Base-by-base conservation (phyloP, 2,113 vertebrate genomes). In the Raja brachyura region DNA sequence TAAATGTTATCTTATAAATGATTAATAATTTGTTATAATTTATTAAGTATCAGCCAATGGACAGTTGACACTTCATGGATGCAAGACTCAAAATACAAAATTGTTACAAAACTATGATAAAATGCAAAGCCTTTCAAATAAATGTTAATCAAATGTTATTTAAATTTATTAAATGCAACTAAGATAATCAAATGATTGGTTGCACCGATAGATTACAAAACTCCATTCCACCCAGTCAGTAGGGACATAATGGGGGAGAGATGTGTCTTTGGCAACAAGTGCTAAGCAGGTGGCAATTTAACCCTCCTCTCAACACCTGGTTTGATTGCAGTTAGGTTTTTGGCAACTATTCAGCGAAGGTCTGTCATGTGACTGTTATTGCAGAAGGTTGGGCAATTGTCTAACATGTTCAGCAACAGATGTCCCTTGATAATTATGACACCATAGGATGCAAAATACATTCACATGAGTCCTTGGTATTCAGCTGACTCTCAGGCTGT, bases 341-440 rank as follows among this genome's bases (percentile, higher is more conserved):
- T 81, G 78, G 14, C 59, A 66, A 8, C 18, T 90, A 48, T 70
- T 18, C 25, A 88, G 16, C 28, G 6, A 11, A 61, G 25, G 3
- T 8, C 6, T 70, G 7, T 10, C 63, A 39, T 61, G 20, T 92
- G 90, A 48, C 22, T 74, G 68, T 92, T 92, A 92, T 48, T 73
- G 70, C 73, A 25, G 16, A 5, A 70, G 66, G 48, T 73, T 92
- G 61, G 86, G 31, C 61, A 92, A 28, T 25, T 39, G 68, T 74
- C 33, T 74, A 92, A 92, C 33, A 48, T 92, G 68, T 48, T 73
- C 68, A 92, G 68, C 68, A 92, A 48, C 66, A 73, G 66, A 74
- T 92, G 20, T 73, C 90, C 66, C 66, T 31, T 92, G 90, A 74
- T 28, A 74, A 74, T 92, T 70, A 10, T 74, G 66, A 20, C 73